Evolutionary conservation across 2,797 vertebrate species (phyloP).

Genomic region (Hypotaenidia okinawae): DNA sequence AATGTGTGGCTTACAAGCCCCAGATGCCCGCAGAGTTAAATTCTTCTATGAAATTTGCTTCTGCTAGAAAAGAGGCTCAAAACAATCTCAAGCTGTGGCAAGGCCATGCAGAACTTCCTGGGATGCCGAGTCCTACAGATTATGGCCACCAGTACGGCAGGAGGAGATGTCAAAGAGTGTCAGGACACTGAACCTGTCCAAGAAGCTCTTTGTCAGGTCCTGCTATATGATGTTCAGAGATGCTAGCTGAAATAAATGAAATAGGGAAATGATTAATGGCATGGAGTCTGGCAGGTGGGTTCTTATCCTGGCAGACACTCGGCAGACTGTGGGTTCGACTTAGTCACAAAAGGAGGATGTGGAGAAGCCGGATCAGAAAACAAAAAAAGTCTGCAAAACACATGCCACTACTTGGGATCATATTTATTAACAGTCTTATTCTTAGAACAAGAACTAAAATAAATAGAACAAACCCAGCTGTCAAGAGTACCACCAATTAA

Average conservation of each 20-base stretch:
- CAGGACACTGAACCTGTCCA: neutral
- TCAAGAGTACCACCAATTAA: neutral
- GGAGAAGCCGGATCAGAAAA: constrained; percentile 22
- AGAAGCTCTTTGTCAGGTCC: neutral
- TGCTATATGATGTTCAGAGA: constrained; percentile 13
- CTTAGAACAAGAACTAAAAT: constrained; percentile 32
- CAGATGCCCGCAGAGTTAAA: neutral
- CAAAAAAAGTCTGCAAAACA: constrained; percentile 25
- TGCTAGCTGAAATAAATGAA: constrained; percentile 34
- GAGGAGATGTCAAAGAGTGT: neutral
- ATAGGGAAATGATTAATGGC: constrained; percentile 35
- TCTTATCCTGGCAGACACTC: neutral
- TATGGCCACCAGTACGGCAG: neutral
- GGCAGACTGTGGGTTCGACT: neutral
- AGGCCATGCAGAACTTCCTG: neutral
- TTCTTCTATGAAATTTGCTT: neutral
- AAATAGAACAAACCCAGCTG: constrained; percentile 10
- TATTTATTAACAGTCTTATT: constrained; percentile 52
- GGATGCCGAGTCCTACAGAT: neutral
- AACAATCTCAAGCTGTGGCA: neutral
- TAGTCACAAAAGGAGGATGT: constrained; percentile 49
- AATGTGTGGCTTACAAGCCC: neutral
- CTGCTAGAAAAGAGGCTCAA: neutral
- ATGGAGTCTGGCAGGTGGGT: neutral
- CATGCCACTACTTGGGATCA: neutral